These are phyloP conservation scores for Netelia melanura DNA, from an alignment of 2,888 invertebrate genomes.

Conservation along the genomic window DNA sequence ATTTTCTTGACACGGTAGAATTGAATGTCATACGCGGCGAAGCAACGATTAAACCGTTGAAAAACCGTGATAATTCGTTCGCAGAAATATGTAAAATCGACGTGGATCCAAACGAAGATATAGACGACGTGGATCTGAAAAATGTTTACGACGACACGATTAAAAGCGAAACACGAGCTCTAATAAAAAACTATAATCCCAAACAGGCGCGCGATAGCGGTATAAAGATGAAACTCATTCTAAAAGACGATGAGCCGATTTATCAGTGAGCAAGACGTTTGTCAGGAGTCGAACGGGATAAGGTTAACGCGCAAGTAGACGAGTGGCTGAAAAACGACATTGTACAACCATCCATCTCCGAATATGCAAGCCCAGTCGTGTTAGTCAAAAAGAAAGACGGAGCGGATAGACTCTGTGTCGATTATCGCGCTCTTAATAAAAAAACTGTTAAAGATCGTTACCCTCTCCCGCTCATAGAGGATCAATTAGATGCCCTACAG, in stretches of 20 bases:
- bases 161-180: constrained; percentile 24
- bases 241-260: constrained; percentile 74
- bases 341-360: constrained; percentile 72
- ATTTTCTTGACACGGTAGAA: neutral
- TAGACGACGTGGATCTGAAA: neutral
- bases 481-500: constrained; percentile 57
- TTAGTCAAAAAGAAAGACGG: constrained; percentile 73
- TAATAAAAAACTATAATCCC: constrained; percentile 67
- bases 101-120: neutral
- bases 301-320: constrained; percentile 73
- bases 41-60: neutral
- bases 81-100: constrained; percentile 19
- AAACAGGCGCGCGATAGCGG: constrained; percentile 58
- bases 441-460: constrained; percentile 74
- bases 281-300: constrained; percentile 65
- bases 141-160: constrained; percentile 22
- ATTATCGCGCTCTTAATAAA: constrained; percentile 80
- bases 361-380: constrained; percentile 74
- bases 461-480: constrained; percentile 65
- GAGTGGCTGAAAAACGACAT: constrained; percentile 74
- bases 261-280: constrained; percentile 70
- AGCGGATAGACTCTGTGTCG: constrained; percentile 76
- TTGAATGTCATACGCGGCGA: neutral
- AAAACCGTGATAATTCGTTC: neutral
- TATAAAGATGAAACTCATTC: constrained; percentile 72